Percentiles rank a stretch among this genome's conserved stretches.
phyloP scores from a whole-genome alignment of 1,140 invertebrate species.

The Drosophila lacteicornis region DNA sequence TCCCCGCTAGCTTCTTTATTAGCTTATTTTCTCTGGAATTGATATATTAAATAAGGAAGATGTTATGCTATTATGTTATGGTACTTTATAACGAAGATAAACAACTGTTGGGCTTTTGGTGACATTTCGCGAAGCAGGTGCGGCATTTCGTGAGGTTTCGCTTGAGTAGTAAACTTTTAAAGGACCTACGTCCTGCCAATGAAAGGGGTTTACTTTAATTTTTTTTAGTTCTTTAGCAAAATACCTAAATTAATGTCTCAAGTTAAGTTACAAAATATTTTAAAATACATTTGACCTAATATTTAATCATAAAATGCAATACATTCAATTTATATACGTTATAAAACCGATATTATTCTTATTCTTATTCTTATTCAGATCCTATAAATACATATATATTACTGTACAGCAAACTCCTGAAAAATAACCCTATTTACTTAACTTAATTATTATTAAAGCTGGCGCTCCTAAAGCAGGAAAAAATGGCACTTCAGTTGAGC shows the following conservation, averaged over 20 bases:
- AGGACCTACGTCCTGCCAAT: too few relatives aligned
- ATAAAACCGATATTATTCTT: too few relatives aligned
- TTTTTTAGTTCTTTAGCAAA: too few relatives aligned
- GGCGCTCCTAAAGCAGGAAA: too few relatives aligned
- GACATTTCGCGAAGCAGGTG: not conserved
- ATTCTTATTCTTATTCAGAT: too few relatives aligned
- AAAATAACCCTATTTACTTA: not conserved
- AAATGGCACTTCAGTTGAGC: slow-evolving; percentile 7
- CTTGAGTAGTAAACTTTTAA: not conserved
- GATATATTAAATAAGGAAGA: not conserved
- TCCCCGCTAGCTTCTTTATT: not conserved
- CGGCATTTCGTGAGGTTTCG: not conserved
- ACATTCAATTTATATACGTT: too few relatives aligned
- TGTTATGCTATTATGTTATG: not conserved
- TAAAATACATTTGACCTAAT: too few relatives aligned
- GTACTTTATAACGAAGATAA: not conserved
- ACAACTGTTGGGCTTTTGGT: too few relatives aligned
- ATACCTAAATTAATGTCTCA: too few relatives aligned
- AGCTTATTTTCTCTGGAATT: not conserved
- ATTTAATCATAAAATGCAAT: too few relatives aligned
- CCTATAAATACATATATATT: not conserved
- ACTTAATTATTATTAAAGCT: slow-evolving; percentile 20
- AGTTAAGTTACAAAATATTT: too few relatives aligned
- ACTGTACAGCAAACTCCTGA: not conserved
- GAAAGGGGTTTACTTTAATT: too few relatives aligned